These are phyloP conservation scores for Melanostoma mellinum DNA, from an alignment of 2,888 invertebrate genomes.

Conservation along the genomic window DNA sequence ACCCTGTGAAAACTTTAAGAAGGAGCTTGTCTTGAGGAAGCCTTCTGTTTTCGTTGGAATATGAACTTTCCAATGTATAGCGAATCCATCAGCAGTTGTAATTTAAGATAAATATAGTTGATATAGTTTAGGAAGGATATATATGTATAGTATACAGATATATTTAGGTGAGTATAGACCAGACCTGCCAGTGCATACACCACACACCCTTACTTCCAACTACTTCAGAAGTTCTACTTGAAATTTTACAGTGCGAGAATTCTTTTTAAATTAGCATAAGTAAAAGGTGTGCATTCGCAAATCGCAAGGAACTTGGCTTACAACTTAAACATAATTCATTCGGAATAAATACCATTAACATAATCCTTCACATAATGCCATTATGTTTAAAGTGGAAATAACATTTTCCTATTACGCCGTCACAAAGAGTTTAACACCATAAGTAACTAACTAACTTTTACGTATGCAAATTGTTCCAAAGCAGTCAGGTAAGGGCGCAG, in stretches of 20 bases:
- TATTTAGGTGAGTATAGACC: too few species aligned
- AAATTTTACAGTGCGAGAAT: constrained; percentile 20
- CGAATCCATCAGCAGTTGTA: too few species aligned
- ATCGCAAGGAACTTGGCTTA: constrained; percentile 48
- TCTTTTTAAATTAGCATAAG: constrained; percentile 46
- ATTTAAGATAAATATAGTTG: too few species aligned
- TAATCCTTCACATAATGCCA: constrained; percentile 71
- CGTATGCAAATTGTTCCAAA: constrained; percentile 69
- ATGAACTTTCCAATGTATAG: too few species aligned
- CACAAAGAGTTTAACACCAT: constrained; percentile 72
- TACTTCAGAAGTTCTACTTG: constrained; percentile 19
- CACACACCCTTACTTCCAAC: constrained; percentile 2
- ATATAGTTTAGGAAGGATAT: too few species aligned
- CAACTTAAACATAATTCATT: constrained; percentile 66
- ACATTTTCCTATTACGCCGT: constrained; percentile 72
- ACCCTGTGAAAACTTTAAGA: too few species aligned
- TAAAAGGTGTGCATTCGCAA: constrained; percentile 40
- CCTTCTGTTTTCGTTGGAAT: too few species aligned
- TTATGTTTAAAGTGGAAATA: constrained; percentile 72
- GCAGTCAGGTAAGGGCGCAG: constrained; percentile 38
- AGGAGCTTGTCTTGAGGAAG: too few species aligned
- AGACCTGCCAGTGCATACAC: neutral
- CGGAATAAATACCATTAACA: constrained; percentile 71
- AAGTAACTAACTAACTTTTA: constrained; percentile 72
- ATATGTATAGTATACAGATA: too few species aligned